Base-by-base conservation (phyloP, 2,797 vertebrate genomes). In the Sparidentex hasta region DNA sequence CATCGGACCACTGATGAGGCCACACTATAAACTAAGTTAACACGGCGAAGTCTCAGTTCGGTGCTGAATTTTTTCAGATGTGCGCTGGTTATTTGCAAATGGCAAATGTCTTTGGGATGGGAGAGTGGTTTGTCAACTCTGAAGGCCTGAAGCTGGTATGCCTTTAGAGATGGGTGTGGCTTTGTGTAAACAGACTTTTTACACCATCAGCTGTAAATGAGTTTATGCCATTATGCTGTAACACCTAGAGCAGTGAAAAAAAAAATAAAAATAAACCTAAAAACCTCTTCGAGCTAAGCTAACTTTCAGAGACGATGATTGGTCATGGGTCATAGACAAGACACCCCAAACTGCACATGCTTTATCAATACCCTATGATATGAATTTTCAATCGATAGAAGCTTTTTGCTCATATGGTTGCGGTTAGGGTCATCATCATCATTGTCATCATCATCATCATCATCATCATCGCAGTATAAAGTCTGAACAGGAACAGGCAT, bases 91-190 rank as follows among this genome's bases (percentile, higher is more conserved):
- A 67, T 81, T 80, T 82, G 64, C 73, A 74, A 21, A 58, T 70
- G 71, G 62, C 17, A n/a, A n/a, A 65, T 14, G 47, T 59, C 61
- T n/a, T 7, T n/a, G n/a, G n/a, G 13, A 86, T 65, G 38, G 44
- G 38, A 65, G 23, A 63, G 58, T 48, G 69, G 54, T 81, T 85
- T 73, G 62, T 68, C 7, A 25, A 25, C 74, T 76, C 63, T 52
- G 66, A 29, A 29, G 25, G 2, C n/a, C 29, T 38, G 7, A 7
- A 73, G 72, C 20, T 56, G 41, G 72, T 44, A 56, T 11, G 44
- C 43, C 61, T 72, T 43, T 1, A 69, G 51, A 25, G 18, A 59
- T 23, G 29, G 82, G 83, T 65, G 81, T 81, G 80, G 21, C 11
- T 13, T 56, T 75, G 50, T 61, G 17, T 73, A 71, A 84, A 84